Percentiles rank a stretch among this genome's conserved stretches.
These are phyloP conservation scores for Stramonita haemastoma DNA, from an alignment of 2,888 invertebrate species.

Conservation along the genomic window DNA sequence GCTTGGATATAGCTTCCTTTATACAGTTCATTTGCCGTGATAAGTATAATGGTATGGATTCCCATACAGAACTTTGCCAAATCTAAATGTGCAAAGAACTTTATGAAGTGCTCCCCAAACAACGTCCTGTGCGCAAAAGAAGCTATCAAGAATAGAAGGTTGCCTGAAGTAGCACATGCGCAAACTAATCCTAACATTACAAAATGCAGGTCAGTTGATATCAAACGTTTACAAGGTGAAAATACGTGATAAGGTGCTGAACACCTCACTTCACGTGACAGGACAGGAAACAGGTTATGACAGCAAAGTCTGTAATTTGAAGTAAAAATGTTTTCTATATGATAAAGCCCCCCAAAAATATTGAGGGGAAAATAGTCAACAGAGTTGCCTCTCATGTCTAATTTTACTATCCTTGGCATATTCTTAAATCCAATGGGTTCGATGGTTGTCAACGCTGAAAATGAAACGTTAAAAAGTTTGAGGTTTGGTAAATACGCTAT, in stretches of 20 bases:
- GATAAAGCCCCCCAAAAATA: neutral
- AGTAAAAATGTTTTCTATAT: neutral
- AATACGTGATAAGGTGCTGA: neutral
- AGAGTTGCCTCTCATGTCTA: neutral
- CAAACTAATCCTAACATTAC: neutral
- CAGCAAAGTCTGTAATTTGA: neutral
- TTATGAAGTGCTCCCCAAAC: neutral
- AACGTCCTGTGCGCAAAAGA: neutral
- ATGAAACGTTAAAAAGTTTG: neutral
- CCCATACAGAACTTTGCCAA: neutral
- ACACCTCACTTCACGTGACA: neutral
- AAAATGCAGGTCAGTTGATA: neutral
- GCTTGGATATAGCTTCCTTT: neutral
- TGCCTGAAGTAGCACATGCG: neutral
- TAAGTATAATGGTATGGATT: neutral
- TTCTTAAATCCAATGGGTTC: neutral
- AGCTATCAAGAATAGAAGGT: neutral
- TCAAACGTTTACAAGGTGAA: neutral
- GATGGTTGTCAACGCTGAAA: neutral
- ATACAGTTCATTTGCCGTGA: neutral
- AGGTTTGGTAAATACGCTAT: neutral
- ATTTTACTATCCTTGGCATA: neutral
- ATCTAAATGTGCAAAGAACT: neutral
- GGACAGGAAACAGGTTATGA: neutral
- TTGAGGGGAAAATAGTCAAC: neutral